phyloP scores from a whole-genome alignment of 2,797 vertebrate species.

The Syngnathus rostellatus region DNA sequence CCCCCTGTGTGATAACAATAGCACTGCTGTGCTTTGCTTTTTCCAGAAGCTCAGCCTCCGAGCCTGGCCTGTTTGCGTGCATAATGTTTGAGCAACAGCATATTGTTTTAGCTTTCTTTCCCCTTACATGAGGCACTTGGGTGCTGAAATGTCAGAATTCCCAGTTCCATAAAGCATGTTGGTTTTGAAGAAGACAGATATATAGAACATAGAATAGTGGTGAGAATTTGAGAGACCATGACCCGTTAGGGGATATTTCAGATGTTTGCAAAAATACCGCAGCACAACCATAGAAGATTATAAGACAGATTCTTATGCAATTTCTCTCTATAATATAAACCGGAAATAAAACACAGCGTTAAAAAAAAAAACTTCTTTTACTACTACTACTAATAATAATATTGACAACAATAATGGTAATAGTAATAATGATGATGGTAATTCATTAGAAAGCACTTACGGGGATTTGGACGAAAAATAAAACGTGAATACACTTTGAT shows the following conservation, averaged over 20 bases:
- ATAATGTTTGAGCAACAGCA: constrained; percentile 31
- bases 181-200: constrained; percentile 47
- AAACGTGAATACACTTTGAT: too few relatives aligned
- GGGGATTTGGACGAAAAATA: too few relatives aligned
- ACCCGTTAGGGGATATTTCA: background rate
- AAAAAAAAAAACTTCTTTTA: too few relatives aligned
- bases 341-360: too few relatives aligned
- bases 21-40: constrained; percentile 59
- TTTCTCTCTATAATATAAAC: too few relatives aligned
- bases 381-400: too few relatives aligned
- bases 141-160: constrained; percentile 19
- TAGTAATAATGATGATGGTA: too few relatives aligned
- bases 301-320: too few relatives aligned
- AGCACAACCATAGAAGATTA: background rate
- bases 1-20: constrained; percentile 64
- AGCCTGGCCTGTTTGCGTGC: constrained; percentile 41
- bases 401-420: too few relatives aligned
- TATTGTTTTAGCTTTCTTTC: constrained; percentile 39
- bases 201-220: constrained; percentile 19
- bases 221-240: constrained; percentile 22
- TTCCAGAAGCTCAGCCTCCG: constrained; percentile 39
- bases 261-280: background rate
- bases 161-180: background rate
- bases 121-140: constrained; percentile 35
- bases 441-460: too few relatives aligned